Conservation (phyloP, 30 jellyfish, hydroid and myxozoan species). For the Cassiopea xamachana region DNA sequence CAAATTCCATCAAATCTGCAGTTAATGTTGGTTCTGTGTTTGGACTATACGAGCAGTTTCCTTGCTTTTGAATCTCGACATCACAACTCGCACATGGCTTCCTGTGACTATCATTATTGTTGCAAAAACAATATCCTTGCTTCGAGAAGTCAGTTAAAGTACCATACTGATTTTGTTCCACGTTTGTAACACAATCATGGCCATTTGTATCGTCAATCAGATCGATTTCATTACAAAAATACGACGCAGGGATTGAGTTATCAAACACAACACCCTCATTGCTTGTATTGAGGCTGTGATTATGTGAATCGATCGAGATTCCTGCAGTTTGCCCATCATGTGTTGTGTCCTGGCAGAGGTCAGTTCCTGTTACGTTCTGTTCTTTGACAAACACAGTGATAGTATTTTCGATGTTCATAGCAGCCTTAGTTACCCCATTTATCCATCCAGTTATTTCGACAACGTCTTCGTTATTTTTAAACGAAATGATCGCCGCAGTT, state of each 20-base stretch:
- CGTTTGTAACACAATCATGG: constrained; percentile 3
- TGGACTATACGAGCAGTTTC: constrained; percentile 2
- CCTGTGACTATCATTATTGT: constrained; percentile 25
- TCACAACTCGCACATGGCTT: constrained; percentile 31
- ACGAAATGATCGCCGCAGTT: constrained; percentile 90
- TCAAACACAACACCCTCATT: constrained; percentile 47
- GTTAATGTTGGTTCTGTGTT: constrained; percentile 44
- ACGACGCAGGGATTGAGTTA: constrained; percentile 41
- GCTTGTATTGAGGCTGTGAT: constrained; percentile 55
- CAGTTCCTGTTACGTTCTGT: constrained; percentile 76
- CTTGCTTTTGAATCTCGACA: constrained; percentile 15
- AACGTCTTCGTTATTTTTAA: constrained; percentile 76
- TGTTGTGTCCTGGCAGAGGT: constrained; percentile 27
- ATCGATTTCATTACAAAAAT: constrained; percentile 21
- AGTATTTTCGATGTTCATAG: constrained; percentile 75
- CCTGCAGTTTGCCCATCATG: constrained; percentile 66
- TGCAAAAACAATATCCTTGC: constrained; percentile 16
- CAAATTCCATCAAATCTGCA: constrained; percentile 95
- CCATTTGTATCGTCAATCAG: constrained; percentile 2
- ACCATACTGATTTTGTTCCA: constrained; percentile 1
- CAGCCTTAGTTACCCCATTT: constrained; percentile 94
- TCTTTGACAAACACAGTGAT: constrained; percentile 75
- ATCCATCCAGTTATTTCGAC: constrained; percentile 96
- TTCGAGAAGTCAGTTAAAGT: constrained; percentile 10
- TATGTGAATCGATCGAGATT: constrained; percentile 35